A percentile compares a stretch with the other conserved stretches of the same genome.
These are phyloP conservation scores for Spodoptera exigua DNA, from an alignment of 2,888 invertebrate species.

Conservation along the genomic window DNA sequence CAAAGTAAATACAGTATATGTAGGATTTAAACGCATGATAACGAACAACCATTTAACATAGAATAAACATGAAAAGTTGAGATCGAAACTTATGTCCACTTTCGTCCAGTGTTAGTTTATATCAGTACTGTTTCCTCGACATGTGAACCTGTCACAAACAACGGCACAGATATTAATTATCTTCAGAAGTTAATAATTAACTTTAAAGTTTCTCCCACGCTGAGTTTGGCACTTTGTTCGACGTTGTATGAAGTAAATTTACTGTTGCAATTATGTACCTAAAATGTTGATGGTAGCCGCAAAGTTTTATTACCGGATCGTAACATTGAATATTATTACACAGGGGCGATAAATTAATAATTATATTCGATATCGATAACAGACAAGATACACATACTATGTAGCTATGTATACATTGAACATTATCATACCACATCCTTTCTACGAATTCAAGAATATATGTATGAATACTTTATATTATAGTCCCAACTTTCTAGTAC, in stretches of 20 bases:
- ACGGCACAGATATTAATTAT: slow-evolving; percentile 79
- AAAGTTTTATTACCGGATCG: slow-evolving; percentile 62
- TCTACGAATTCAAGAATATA: too few species aligned
- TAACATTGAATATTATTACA: slow-evolving; percentile 41
- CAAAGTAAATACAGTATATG: slow-evolving; percentile 10
- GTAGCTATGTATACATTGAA: too few species aligned
- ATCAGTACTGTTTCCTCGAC: slow-evolving; percentile 42
- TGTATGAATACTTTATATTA: too few species aligned
- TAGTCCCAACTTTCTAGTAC: too few species aligned
- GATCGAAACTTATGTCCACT: slow-evolving; percentile 41
- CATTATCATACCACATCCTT: too few species aligned
- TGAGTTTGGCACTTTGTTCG: slow-evolving; percentile 79
- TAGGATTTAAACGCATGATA: slow-evolving; percentile 11
- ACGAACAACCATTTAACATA: slow-evolving; percentile 31
- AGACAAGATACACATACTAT: too few species aligned
- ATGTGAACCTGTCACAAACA: slow-evolving; percentile 65
- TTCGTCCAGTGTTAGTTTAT: slow-evolving; percentile 49
- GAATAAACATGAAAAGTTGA: slow-evolving; percentile 39
- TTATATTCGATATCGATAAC: too few species aligned
- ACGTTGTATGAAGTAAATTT: slow-evolving; percentile 74
- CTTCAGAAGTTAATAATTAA: slow-evolving; percentile 82
- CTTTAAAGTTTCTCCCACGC: slow-evolving; percentile 77
- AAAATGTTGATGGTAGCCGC: slow-evolving; percentile 56
- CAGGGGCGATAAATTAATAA: slow-evolving; percentile 4
- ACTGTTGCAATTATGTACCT: slow-evolving; percentile 73